A percentile compares a stretch with the other conserved stretches of the same genome.
These are phyloP conservation scores for Oxyruncus cristatus DNA, from an alignment of 2,113 vertebrate species.

Conservation along the genomic window DNA sequence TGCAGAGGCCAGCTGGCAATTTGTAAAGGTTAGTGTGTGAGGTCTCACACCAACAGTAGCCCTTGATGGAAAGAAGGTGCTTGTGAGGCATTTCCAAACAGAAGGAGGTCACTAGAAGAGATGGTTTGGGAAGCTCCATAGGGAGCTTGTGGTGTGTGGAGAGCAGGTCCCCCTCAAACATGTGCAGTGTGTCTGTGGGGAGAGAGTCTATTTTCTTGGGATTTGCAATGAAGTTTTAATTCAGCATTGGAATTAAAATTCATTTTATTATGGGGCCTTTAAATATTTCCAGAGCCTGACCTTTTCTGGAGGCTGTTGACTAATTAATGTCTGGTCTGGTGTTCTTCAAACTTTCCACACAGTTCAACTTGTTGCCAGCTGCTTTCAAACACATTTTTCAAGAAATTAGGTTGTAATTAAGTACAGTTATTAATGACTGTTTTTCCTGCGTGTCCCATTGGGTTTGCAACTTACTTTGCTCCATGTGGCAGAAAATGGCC, in stretches of 20 bases:
- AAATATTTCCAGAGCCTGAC: conserved; percentile 64
- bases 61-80: neutral
- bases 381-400: conserved; percentile 60
- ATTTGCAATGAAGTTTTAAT: conserved; percentile 24
- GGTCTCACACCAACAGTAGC: neutral
- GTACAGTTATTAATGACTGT: conserved; percentile 56
- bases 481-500: conserved; percentile 24
- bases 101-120: neutral
- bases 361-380: conserved; percentile 55
- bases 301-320: conserved; percentile 54
- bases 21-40: neutral
- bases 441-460: conserved; percentile 52
- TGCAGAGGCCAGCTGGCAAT: neutral
- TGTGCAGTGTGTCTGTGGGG: neutral
- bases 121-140: neutral
- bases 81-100: neutral
- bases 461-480: conserved; percentile 48
- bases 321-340: conserved; percentile 67
- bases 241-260: conserved; percentile 39
- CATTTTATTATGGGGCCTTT: conserved; percentile 46
- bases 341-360: conserved; percentile 66
- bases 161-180: neutral
- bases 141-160: neutral
- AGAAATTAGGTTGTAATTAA: conserved; percentile 64
- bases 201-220: neutral